Evolutionary conservation across 2,113 vertebrate species (phyloP).

Genomic region (Brienomyrus brachyistius): DNA sequence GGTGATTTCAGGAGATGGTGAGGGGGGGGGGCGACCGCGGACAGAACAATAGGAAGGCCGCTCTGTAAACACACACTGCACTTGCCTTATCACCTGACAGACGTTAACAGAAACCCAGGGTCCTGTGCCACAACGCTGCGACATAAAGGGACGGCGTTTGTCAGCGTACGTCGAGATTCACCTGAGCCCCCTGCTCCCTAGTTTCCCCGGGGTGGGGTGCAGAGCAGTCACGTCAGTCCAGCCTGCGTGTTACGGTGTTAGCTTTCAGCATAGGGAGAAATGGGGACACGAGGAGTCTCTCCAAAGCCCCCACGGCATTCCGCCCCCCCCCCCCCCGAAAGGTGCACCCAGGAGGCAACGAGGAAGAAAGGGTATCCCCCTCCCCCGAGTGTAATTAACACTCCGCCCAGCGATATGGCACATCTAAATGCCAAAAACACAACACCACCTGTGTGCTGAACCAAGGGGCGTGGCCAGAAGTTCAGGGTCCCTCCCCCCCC

Average conservation of each 20-base stretch:
- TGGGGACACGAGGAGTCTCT: neutral
- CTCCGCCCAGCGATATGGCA: neutral
- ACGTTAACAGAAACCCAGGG: neutral
- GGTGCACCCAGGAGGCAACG: neutral
- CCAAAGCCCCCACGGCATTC: neutral
- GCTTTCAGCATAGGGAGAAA: neutral
- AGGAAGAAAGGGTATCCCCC: neutral
- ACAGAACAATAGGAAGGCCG: neutral
- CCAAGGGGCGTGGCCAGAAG: neutral
- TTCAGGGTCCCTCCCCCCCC: neutral
- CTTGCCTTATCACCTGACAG: neutral
- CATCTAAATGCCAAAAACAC: neutral
- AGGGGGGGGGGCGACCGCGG: neutral
- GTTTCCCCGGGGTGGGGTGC: neutral
- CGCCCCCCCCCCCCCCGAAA: too few species aligned
- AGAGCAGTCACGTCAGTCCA: neutral
- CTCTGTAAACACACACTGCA: neutral
- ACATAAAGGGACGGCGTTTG: neutral
- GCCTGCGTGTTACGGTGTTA: neutral
- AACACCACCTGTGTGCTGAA: neutral
- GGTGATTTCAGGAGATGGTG: neutral
- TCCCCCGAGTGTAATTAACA: neutral
- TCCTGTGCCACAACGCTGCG: neutral
- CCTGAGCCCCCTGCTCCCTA: neutral
- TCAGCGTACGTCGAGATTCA: neutral